Percentiles rank a stretch among this genome's conserved stretches.
Conservation (phyloP, 2,888 invertebrate genomes). For the Tiliacea citrago region DNA sequence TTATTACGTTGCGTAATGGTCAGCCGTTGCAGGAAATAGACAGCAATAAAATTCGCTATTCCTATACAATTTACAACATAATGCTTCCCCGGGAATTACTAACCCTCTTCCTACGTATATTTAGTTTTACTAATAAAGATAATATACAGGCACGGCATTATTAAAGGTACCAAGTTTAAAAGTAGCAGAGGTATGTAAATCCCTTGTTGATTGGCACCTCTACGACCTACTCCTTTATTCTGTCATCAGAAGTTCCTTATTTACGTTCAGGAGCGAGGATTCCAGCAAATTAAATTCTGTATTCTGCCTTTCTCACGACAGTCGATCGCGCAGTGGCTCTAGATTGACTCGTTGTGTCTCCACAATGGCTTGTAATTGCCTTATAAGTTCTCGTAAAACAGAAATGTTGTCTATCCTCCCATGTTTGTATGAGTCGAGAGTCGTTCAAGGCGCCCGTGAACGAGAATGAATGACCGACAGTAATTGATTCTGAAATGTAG, state of each 20-base stretch:
- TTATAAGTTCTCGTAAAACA: slow-evolving; percentile 45
- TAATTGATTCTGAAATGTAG: slow-evolving; percentile 42
- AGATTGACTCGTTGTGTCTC: slow-evolving; percentile 53
- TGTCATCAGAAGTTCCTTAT: slow-evolving; percentile 35
- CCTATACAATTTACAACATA: slow-evolving; percentile 18
- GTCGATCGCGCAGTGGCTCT: slow-evolving; percentile 27
- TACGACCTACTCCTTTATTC: slow-evolving; percentile 36
- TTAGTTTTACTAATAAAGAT: background rate
- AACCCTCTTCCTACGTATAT: background rate
- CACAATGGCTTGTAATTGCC: slow-evolving; percentile 57
- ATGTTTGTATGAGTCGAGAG: slow-evolving; percentile 24
- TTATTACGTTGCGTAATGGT: slow-evolving; percentile 29
- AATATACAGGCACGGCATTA: background rate
- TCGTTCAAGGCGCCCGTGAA: slow-evolving; percentile 24
- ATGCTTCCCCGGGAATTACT: slow-evolving; percentile 13
- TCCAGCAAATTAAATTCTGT: slow-evolving; percentile 49
- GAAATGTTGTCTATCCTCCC: slow-evolving; percentile 37
- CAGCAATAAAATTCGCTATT: slow-evolving; percentile 34
- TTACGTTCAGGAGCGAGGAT: slow-evolving; percentile 23
- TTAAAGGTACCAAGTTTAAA: slow-evolving; percentile 7
- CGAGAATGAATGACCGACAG: slow-evolving; percentile 38
- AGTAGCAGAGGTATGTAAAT: slow-evolving; percentile 16
- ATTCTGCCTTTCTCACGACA: slow-evolving; percentile 43
- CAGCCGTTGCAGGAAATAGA: slow-evolving; percentile 36
- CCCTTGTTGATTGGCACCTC: slow-evolving; percentile 6